phyloP scores from a whole-genome alignment of 2,888 invertebrate genomes.

The Macaria notata region DNA sequence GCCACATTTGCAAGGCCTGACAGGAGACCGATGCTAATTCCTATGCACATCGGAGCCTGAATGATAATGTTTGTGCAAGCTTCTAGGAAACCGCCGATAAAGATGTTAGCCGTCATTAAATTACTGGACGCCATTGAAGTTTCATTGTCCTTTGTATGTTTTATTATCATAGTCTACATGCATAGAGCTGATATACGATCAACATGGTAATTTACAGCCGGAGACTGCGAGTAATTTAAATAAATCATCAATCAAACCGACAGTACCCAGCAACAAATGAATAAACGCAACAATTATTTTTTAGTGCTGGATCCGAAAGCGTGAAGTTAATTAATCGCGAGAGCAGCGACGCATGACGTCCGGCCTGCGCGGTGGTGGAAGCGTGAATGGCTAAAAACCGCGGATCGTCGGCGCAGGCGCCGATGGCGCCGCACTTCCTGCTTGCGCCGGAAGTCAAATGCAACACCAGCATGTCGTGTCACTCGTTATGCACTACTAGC shows the following conservation, averaged over 20 bases:
- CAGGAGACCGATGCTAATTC: constrained; percentile 43
- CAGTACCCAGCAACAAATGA: constrained; percentile 16
- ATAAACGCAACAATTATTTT: constrained; percentile 34
- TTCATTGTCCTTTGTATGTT: constrained; percentile 14
- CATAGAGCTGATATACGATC: constrained; percentile 1
- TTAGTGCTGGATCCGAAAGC: constrained; percentile 31
- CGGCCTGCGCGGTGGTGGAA: constrained; percentile 53
- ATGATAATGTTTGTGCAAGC: constrained; percentile 35
- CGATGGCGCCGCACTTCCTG: constrained; percentile 70
- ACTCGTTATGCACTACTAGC: constrained; percentile 65
- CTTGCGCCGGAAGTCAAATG: constrained; percentile 67
- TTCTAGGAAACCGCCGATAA: constrained; percentile 34
- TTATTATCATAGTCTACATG: background rate
- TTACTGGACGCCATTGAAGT: constrained; percentile 24
- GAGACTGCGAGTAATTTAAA: constrained; percentile 6
- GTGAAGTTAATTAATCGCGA: constrained; percentile 47
- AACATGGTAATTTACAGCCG: constrained; percentile 5
- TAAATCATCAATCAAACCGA: constrained; percentile 14
- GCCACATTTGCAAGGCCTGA: constrained; percentile 53
- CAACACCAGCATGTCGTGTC: constrained; percentile 59
- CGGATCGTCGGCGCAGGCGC: constrained; percentile 58
- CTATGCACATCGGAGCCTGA: constrained; percentile 33
- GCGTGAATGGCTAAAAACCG: constrained; percentile 56
- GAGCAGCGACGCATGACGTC: constrained; percentile 57
- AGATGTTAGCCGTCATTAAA: constrained; percentile 24